These are phyloP conservation scores for Oncorhynchus mykiss DNA, from an alignment of 2,113 vertebrate genomes.

Conservation along the genomic window DNA sequence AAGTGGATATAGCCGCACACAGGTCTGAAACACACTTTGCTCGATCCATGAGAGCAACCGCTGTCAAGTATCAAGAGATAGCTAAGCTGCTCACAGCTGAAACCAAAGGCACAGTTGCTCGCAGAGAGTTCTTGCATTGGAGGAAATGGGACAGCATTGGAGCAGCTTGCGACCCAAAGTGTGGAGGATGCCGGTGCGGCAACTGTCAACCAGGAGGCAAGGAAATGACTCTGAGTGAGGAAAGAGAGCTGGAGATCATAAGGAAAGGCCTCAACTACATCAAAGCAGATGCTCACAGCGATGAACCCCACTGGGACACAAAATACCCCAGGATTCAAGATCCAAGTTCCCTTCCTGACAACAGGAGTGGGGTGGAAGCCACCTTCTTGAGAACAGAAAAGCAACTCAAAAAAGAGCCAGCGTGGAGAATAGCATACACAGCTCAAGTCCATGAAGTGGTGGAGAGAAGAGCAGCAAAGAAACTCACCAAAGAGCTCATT, in stretches of 20 bases:
- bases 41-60: too few species aligned
- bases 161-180: not conserved
- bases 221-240: constrained; percentile 38
- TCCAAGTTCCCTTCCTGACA: too few species aligned
- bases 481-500: not conserved
- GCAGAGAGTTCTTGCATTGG: not conserved
- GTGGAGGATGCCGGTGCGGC: not conserved
- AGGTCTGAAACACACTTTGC: too few species aligned
- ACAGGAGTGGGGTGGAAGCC: too few species aligned
- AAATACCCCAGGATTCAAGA: constrained; percentile 21
- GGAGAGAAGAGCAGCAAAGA: not conserved
- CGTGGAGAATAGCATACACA: constrained; percentile 18
- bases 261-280: constrained; percentile 17
- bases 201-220: not conserved
- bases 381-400: constrained; percentile 11
- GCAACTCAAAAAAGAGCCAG: constrained; percentile 5
- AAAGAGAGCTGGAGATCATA: constrained; percentile 12
- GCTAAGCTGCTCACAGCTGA: too few species aligned
- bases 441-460: constrained; percentile 37
- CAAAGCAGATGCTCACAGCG: not conserved
- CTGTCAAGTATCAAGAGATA: too few species aligned
- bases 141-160: not conserved
- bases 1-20: too few species aligned
- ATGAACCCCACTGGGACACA: constrained; percentile 34
- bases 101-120: constrained; percentile 1